phyloP scores from a whole-genome alignment of 2,797 vertebrate genomes.

The Pristis pectinata region DNA sequence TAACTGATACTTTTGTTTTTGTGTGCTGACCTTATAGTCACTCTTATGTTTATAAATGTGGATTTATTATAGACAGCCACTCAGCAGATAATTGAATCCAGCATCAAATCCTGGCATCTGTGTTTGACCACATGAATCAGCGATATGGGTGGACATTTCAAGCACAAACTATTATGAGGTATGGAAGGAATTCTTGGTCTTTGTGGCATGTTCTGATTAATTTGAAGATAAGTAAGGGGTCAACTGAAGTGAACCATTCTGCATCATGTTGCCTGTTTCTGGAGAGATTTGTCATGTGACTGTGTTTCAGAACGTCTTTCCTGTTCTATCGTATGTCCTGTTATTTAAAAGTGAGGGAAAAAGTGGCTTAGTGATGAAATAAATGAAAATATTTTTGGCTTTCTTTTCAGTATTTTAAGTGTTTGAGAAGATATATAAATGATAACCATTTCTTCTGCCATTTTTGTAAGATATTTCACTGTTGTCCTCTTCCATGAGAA shows the following conservation, averaged over 20 bases:
- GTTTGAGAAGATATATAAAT: not conserved
- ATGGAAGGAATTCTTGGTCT: conserved; percentile 24
- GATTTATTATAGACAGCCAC: conserved; percentile 23
- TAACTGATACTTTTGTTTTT: conserved; percentile 34
- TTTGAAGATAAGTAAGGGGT: conserved; percentile 19
- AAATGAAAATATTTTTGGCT: not conserved
- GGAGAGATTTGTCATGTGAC: not conserved
- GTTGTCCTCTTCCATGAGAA: not conserved
- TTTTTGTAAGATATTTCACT: not conserved
- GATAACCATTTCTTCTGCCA: not conserved
- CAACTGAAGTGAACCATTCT: conserved; percentile 8
- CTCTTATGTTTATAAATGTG: conserved; percentile 31
- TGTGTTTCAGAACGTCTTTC: not conserved
- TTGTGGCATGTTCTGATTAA: conserved; percentile 29
- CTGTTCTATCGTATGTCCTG: not conserved
- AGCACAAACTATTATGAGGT: conserved; percentile 29
- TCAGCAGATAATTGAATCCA: conserved; percentile 35
- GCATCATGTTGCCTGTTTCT: not conserved
- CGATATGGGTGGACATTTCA: conserved; percentile 29
- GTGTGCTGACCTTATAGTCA: conserved; percentile 29
- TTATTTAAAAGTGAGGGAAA: not conserved
- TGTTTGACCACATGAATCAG: conserved; percentile 33
- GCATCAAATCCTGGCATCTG: conserved; percentile 29
- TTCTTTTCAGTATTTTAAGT: not conserved
- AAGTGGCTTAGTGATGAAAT: not conserved